Evolutionary conservation across 2,888 invertebrate species (phyloP).

Genomic region (Meliscaeva auricollis): DNA sequence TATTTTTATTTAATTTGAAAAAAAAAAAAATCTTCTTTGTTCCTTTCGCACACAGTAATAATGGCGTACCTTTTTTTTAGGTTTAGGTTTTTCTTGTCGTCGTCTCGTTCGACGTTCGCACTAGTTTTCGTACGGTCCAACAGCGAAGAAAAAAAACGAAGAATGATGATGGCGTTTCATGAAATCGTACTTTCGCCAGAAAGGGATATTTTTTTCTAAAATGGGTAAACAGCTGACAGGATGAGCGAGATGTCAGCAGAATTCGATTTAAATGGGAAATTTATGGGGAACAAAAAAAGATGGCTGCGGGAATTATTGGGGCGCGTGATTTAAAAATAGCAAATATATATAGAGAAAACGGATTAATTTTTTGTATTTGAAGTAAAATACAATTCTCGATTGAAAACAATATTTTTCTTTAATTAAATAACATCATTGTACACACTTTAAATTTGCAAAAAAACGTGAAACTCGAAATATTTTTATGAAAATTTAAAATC

Average conservation of each 20-base stretch:
- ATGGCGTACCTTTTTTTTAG: slow-evolving; percentile 75
- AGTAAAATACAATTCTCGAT: no score
- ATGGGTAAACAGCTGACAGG: slow-evolving; percentile 65
- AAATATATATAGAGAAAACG: neutral
- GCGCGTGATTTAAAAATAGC: slow-evolving; percentile 54
- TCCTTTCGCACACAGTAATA: slow-evolving; percentile 65
- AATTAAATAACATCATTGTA: no score
- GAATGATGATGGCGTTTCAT: slow-evolving; percentile 75
- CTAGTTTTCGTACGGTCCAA: slow-evolving; percentile 73
- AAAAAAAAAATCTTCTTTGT: slow-evolving; percentile 60
- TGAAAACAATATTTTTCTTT: no score
- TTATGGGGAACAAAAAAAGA: slow-evolving; percentile 47
- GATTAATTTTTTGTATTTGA: neutral
- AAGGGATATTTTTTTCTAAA: slow-evolving; percentile 41
- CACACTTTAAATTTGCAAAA: no score
- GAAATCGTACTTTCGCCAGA: slow-evolving; percentile 70
- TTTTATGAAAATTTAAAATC: no score
- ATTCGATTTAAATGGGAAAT: slow-evolving; percentile 31
- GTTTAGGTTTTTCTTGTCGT: slow-evolving; percentile 52
- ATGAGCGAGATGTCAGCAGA: slow-evolving; percentile 62
- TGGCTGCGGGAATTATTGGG: slow-evolving; percentile 49
- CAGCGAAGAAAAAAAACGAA: slow-evolving; percentile 72
- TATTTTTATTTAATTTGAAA: slow-evolving; percentile 20
- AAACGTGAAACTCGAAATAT: no score
- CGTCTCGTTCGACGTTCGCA: slow-evolving; percentile 74